Base-by-base conservation (phyloP, 2,888 invertebrate species). In the Netelia virgata region DNA sequence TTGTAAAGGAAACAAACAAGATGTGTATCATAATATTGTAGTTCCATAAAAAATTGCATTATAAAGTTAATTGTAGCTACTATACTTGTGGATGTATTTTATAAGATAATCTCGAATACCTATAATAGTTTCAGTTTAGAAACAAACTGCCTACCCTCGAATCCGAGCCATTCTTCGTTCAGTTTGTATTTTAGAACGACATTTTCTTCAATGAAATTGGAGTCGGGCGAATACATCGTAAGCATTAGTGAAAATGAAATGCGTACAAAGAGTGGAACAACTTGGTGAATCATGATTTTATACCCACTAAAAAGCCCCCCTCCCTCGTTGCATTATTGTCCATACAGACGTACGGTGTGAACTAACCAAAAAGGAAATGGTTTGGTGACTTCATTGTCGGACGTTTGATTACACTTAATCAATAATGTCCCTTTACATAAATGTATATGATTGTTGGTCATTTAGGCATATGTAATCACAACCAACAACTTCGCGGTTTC, bases 51-150 rank as follows among this genome's bases (percentile, higher is more conserved):
- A 79, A 80, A 75, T 89, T 86, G 69, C 86, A 87, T 86, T 90
- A 89, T 90, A 88, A 89, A 90, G 88, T 88, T 85, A 88, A 83
- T 87, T 83, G 88, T 88, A 87, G 88, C 81, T 16, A 86, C 87
- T 86, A 86, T 74, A 76, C 61, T 61, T 36, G 18, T 88, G 88
- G 88, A 89, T 90, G 88, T 90, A 89, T 90, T 89, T 91, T 89
- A 87, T 89, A 90, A 90, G 81, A 89, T 87, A 87, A 86, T 88
- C 87, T 90, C 87, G 86, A 88, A 85, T 88, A n/a, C n/a, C n/a
- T n/a, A 86, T 88, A 88, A 85, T 83, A 64, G 59, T 57, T 75
- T 59, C 68, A 28, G 43, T 74, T 20, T 53, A 36, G 55, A 63
- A 82, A 66, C 20, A 64, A 36, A 68, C 43, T 11, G 9, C 47